Base-by-base conservation (phyloP, 1,140 invertebrate genomes). In the Holotrichia oblita region DNA sequence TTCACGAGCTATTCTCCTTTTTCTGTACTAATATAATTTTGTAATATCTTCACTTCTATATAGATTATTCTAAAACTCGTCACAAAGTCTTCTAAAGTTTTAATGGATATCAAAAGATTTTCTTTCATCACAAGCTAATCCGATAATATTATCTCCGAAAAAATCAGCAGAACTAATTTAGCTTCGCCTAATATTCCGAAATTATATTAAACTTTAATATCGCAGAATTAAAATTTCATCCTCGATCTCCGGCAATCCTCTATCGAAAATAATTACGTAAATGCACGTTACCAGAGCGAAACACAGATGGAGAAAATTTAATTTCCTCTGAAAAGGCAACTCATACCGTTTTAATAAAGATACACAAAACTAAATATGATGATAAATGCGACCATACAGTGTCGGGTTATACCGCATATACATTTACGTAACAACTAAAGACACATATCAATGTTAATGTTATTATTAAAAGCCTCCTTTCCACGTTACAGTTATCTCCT, bases 381-480 rank as follows among this genome's bases (percentile, higher is more conserved):
- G 44, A 69, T 69, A 69, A 69, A 69, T 69, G 61, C 27, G 17
- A 69, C 22, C 24, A 20, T 69, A 20, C 24, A 27, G 20, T 69
- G 12, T 7, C 22, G 10, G 20, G 61, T 22, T 69, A 27, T 9
- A 6, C 17, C 14, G 14, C 17, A n/a, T 55, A 55, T 55, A 55
- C n/a, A 55, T 55, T 55, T 6, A 17, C 27, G 4, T 34, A 34
- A 34, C 14, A 34, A 20, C 7, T 9, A 3, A 69, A 20, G 22
- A 69, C 22, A 61, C 59, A 69, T 69, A 69, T 34, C 0, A 69
- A 69, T 69, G 61, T 69, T 69, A 69, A 69, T 69, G 61, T 69
- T 69, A 22, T 27, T 69, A 69, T 69, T 69, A 69, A 20, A 27
- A 69, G 22, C 20, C 22, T 14, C 22, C 7, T 48, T 14, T 27